A percentile compares a stretch with the other conserved stretches of the same genome.
Evolutionary conservation across 2,797 vertebrate species (phyloP).

Genomic region (Aldrovandia affinis): DNA sequence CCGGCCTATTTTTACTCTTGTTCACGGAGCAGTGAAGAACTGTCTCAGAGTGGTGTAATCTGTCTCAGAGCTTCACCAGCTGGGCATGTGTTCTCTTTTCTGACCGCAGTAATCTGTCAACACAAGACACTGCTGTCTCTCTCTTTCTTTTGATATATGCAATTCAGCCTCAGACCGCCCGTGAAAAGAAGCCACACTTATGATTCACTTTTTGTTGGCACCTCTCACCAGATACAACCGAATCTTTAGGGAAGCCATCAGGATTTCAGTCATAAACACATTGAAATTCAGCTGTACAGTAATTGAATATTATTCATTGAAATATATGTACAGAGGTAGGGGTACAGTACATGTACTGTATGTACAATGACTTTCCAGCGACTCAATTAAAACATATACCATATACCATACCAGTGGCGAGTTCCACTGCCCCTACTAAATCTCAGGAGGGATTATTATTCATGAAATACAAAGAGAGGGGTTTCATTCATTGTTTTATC

Average conservation of each 20-base stretch:
- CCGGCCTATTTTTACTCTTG: background rate
- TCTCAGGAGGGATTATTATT: constrained; percentile 22
- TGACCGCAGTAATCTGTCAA: constrained; percentile 15
- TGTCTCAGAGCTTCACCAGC: constrained; percentile 20
- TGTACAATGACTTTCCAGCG: background rate
- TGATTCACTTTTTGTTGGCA: background rate
- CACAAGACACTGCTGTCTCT: constrained; percentile 14
- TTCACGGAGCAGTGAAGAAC: constrained; percentile 1
- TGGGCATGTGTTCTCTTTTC: constrained; percentile 16
- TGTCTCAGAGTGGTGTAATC: constrained; percentile 18
- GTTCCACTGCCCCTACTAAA: constrained; percentile 2
- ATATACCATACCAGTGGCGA: constrained; percentile 26
- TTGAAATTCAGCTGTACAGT: constrained; percentile 4
- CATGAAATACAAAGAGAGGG: constrained; percentile 20
- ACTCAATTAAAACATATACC: constrained; percentile 31
- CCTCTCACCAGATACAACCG: background rate
- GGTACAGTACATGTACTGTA: background rate
- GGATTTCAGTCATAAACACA: background rate
- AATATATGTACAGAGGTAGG: background rate
- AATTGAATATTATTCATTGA: constrained; percentile 23
- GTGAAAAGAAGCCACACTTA: background rate
- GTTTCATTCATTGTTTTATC: background rate
- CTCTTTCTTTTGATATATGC: background rate
- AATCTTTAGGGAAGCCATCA: background rate
- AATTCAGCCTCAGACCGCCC: background rate